Evolutionary conservation across 2,888 invertebrate genomes (phyloP).

Genomic region (Ecdyonurus torrentis): DNA sequence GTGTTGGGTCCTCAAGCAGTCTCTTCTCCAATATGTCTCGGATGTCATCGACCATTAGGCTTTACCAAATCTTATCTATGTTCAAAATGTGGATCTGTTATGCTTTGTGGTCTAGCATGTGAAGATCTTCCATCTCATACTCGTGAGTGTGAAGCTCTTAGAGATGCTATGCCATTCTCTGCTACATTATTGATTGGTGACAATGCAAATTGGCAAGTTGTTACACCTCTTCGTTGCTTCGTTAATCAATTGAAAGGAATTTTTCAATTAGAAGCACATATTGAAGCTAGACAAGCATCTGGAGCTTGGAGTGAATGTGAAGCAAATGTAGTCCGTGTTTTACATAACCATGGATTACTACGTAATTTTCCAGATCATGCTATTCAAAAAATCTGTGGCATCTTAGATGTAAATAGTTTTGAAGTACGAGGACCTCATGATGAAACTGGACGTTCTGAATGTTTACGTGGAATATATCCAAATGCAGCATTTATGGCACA

Average conservation of each 20-base stretch:
- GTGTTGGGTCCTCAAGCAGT: not conserved
- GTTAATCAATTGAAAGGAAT: not conserved
- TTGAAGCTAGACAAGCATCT: not conserved
- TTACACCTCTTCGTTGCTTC: not conserved
- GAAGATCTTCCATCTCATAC: not conserved
- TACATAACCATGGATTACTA: not conserved
- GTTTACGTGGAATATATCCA: conserved; percentile 63
- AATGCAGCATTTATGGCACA: conserved; percentile 59
- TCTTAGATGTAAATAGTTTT: conserved; percentile 59
- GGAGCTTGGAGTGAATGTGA: not conserved
- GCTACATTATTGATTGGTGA: not conserved
- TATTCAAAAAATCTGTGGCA: conserved; percentile 62
- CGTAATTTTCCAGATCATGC: conserved; percentile 36
- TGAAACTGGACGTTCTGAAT: conserved; percentile 16
- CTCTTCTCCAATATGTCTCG: not conserved
- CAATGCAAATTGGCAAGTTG: conserved; percentile 48
- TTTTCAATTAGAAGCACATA: not conserved
- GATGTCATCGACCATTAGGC: not conserved
- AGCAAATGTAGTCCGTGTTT: not conserved
- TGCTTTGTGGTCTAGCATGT: not conserved
- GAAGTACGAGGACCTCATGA: conserved; percentile 29
- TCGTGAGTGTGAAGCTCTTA: not conserved
- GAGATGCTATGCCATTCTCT: not conserved
- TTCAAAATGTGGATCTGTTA: not conserved
- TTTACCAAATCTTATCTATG: not conserved